Evolutionary conservation across 1,140 invertebrate species (phyloP).

Genomic region (Octopus bimaculoides): DNA sequence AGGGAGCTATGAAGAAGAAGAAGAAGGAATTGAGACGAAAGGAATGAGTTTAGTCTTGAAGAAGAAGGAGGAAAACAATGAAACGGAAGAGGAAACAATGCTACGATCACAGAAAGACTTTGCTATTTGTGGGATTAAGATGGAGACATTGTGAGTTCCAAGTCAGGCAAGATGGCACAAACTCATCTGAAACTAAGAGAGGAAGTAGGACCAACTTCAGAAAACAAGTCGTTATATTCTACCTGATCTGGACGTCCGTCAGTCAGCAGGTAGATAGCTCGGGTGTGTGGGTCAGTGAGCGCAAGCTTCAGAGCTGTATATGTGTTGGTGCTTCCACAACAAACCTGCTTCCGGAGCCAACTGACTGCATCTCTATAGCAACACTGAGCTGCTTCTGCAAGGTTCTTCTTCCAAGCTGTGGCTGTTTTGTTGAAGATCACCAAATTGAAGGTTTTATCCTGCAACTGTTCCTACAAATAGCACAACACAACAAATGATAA

Average conservation of each 20-base stretch:
- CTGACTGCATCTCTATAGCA: conserved; percentile 48
- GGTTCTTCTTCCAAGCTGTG: conserved; percentile 49
- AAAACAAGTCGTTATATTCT: background rate
- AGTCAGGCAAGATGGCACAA: too few relatives aligned
- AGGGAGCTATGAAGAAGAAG: too few relatives aligned
- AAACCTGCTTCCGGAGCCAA: conserved; percentile 55
- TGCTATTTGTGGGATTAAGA: too few relatives aligned
- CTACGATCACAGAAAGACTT: too few relatives aligned
- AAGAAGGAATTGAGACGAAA: too few relatives aligned
- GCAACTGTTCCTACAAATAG: conserved; percentile 52
- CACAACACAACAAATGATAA: background rate
- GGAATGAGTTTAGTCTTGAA: too few relatives aligned
- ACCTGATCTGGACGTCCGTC: conserved; percentile 58
- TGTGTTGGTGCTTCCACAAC: conserved; percentile 57
- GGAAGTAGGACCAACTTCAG: too few relatives aligned
- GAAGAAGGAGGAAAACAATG: too few relatives aligned
- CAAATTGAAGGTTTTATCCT: conserved; percentile 54
- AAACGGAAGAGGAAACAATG: too few relatives aligned
- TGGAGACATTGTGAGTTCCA: too few relatives aligned
- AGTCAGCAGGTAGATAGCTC: conserved; percentile 56
- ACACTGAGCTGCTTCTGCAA: conserved; percentile 52
- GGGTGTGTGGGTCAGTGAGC: conserved; percentile 48
- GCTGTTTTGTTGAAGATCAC: conserved; percentile 51
- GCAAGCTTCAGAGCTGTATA: conserved; percentile 52
- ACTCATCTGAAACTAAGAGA: too few relatives aligned